Evolutionary conservation across 2,888 invertebrate genomes (phyloP), one percentile per base, ranked within the genome.

Genomic region (Zhengitettix transpicula): DNA sequence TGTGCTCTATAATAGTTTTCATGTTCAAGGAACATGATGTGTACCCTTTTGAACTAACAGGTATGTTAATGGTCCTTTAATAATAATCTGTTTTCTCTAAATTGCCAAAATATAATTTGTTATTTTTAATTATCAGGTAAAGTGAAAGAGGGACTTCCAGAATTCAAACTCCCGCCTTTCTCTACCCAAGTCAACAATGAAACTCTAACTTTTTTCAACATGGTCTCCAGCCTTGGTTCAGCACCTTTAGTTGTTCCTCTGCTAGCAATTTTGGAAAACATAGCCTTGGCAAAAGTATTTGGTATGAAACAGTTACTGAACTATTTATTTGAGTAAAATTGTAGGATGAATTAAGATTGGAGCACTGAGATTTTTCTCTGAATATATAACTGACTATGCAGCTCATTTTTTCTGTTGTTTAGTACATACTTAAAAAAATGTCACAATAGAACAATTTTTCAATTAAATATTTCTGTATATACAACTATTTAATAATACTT

Each of bases 221-320:
- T 81, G 76, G 70, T 78, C 11, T 76, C 82, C 63, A 74, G 77
- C 58, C 73, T 86, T 65, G 83, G 84, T 14, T 78, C 82, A 42
- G 85, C 83, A 1, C 74, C 85, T 60, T 71, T 81, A 60, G 81
- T 87, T 11, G 78, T 87, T 17, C 84, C 86, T 7, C 69, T 87
- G 42, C 71, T 86, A 59, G 81, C 82, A 10, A 77, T 86, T 55
- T 73, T 87, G 65, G 86, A 86, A 69, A 81, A 82, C 65, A 81
- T 86, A 62, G 84, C 86, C 5, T 78, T 86, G 55, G 85, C 84
- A 51, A 85, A 85, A 76, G 83, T 83, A 16, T 85, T 85, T 70
- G 75, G 81, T 80, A 71, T 77, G 77, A 70, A 55, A 42, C 40
- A 40, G 3, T 28, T 28, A 28, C 7, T 28, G 7, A 28, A 28